Evolutionary conservation across 1,140 invertebrate genomes (phyloP).

Genomic region (Proales similis): DNA sequence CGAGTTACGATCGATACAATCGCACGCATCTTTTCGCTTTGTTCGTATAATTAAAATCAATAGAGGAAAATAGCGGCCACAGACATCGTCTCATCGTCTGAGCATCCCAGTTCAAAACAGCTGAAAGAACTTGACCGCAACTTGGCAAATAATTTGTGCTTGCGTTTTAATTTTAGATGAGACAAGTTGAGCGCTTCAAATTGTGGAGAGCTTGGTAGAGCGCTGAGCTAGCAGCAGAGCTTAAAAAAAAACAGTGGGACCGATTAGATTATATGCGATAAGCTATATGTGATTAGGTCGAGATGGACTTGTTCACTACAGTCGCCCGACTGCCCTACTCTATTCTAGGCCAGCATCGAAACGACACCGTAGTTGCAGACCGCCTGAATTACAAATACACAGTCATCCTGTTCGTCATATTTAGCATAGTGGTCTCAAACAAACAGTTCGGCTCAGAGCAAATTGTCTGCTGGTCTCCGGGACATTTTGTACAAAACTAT

Average conservation of each 20-base stretch:
- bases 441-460: slow-evolving; percentile 84
- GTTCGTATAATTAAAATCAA: too few species aligned
- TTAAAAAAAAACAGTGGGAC: slow-evolving; percentile 11
- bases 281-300: slow-evolving; percentile 8
- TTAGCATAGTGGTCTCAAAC: slow-evolving; percentile 78
- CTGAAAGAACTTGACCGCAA: background rate
- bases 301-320: slow-evolving; percentile 37
- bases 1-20: too few species aligned
- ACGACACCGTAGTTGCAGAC: slow-evolving; percentile 40
- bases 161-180: background rate
- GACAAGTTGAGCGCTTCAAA: background rate
- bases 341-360: slow-evolving; percentile 30
- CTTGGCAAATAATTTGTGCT: background rate
- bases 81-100: too few species aligned
- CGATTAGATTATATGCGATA: slow-evolving; percentile 35
- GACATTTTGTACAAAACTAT: slow-evolving; percentile 39
- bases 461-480: slow-evolving; percentile 63
- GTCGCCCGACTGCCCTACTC: slow-evolving; percentile 34
- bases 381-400: slow-evolving; percentile 82
- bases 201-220: background rate
- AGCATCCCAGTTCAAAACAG: too few species aligned
- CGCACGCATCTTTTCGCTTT: too few species aligned
- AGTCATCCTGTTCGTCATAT: slow-evolving; percentile 71
- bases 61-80: too few species aligned
- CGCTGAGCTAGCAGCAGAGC: background rate